phyloP scores from a whole-genome alignment of 2,113 vertebrate species.

The Cyphomyrus discorhynchus region DNA sequence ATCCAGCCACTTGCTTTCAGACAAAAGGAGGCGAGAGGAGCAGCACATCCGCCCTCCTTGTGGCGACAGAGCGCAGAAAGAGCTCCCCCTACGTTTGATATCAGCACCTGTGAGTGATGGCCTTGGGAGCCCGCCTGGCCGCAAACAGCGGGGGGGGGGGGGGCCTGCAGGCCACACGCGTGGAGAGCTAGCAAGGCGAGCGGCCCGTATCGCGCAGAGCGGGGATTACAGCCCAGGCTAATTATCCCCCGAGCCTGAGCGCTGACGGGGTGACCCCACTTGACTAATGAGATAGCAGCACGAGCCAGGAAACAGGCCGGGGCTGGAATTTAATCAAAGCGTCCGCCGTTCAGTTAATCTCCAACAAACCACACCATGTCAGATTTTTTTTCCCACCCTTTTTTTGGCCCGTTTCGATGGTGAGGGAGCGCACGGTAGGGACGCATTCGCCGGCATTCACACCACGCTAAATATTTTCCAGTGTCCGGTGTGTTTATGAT shows the following conservation, averaged over 20 bases:
- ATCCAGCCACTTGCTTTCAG: background rate
- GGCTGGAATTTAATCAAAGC: slow-evolving; percentile 13
- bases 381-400: background rate
- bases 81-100: background rate
- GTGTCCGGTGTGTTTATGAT: background rate
- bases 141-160: background rate
- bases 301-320: background rate
- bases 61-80: background rate
- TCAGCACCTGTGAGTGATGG: background rate
- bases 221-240: background rate
- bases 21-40: background rate
- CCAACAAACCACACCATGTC: background rate
- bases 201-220: background rate
- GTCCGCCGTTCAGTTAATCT: background rate
- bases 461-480: background rate
- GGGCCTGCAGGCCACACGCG: background rate
- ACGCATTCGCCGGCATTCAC: background rate
- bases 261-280: background rate
- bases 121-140: background rate
- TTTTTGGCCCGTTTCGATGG: background rate
- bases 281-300: slow-evolving; percentile 5
- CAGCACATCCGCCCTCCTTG: background rate
- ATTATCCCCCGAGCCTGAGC: background rate
- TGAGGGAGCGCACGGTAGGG: background rate
- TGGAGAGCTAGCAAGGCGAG: background rate